Percentiles rank a stretch among this genome's conserved stretches.
These are phyloP conservation scores for Acrocephalus kingi DNA, from an alignment of 2,113 vertebrate genomes.

Conservation along the genomic window DNA sequence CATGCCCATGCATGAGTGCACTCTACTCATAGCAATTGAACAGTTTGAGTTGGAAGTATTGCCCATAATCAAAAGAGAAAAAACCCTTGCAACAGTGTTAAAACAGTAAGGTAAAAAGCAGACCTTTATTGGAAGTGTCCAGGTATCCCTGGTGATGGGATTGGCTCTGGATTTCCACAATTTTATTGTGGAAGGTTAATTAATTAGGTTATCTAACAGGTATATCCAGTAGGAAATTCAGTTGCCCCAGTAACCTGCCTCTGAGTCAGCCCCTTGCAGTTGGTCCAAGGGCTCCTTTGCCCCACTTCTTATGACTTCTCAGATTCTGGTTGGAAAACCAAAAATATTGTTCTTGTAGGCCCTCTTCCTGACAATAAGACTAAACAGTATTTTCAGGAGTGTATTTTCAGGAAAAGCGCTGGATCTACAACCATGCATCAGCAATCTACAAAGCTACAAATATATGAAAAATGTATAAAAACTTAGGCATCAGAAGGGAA, in stretches of 20 bases:
- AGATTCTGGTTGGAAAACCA: neutral
- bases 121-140: neutral
- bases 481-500: neutral
- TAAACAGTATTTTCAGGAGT: neutral
- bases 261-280: neutral
- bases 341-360: neutral
- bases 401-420: neutral
- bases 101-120: neutral
- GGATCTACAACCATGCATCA: neutral
- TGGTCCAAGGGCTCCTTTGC: neutral
- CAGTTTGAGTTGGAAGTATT: neutral
- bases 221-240: neutral
- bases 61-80: neutral
- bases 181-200: neutral
- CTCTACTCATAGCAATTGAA: neutral
- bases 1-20: fast-evolving
- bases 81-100: neutral
- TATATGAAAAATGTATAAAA: neutral
- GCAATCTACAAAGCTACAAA: neutral
- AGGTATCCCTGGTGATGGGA: neutral
- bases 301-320: neutral
- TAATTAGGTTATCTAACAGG: neutral
- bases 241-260: neutral
- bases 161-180: fast-evolving
- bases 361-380: neutral